These are phyloP conservation scores for Cyaniris semiargus DNA, from an alignment of 2,888 invertebrate species.

Conservation along the genomic window DNA sequence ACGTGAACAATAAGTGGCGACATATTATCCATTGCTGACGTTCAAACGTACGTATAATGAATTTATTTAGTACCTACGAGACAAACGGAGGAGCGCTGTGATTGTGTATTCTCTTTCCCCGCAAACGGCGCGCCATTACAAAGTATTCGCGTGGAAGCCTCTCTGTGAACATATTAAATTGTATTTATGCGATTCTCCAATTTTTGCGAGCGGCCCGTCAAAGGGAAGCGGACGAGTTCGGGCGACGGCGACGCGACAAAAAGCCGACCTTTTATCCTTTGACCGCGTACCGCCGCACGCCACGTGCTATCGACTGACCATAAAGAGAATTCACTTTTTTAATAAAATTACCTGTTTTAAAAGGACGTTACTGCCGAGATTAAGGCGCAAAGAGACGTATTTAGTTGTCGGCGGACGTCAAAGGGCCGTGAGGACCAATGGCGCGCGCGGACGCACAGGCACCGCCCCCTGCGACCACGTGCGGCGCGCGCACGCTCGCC, in stretches of 20 bases:
- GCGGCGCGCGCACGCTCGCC: constrained; percentile 70
- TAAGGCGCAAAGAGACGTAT: constrained; percentile 77
- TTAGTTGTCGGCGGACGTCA: constrained; percentile 77
- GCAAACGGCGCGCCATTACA: constrained; percentile 19
- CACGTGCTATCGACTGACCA: constrained; percentile 60
- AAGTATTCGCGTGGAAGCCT: constrained; percentile 20
- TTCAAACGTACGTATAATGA: constrained; percentile 14
- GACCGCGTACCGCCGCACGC: constrained; percentile 60
- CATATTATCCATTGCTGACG: constrained; percentile 10
- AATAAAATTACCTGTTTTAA: constrained; percentile 80
- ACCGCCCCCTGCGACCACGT: constrained; percentile 72
- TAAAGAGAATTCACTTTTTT: constrained; percentile 73
- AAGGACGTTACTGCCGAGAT: constrained; percentile 79
- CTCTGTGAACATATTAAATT: constrained; percentile 20
- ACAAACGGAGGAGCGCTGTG: constrained; percentile 24
- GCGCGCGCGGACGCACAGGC: constrained; percentile 48
- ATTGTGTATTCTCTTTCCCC: constrained; percentile 28
- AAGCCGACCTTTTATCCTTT: constrained; percentile 63
- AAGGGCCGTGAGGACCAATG: constrained; percentile 66
- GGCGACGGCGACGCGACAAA: constrained; percentile 55
- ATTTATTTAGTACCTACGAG: constrained; percentile 23
- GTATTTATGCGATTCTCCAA: constrained; percentile 30
- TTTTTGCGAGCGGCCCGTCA: constrained; percentile 55
- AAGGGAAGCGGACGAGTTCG: constrained; percentile 57
- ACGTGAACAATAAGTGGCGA: constrained; percentile 2